Evolutionary conservation across 2,888 invertebrate genomes (phyloP), one percentile per base, ranked within the genome.

Genomic region (Phortica magna): DNA sequence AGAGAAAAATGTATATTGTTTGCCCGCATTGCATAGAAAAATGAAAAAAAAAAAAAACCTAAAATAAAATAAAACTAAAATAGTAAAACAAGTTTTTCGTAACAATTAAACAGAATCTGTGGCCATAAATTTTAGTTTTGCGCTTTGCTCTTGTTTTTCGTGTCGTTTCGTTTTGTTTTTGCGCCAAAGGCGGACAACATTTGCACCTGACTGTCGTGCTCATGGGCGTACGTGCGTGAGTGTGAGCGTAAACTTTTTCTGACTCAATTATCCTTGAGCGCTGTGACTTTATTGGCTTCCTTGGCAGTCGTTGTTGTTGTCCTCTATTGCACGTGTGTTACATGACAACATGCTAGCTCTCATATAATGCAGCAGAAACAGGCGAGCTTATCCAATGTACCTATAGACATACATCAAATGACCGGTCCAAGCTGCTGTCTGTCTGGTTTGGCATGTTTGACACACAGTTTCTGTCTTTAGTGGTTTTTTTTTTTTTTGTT

Each of bases 51-150:
- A 7, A 55, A 17, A 53, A 55, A 14, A 12, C 43, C 6, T 43
- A 79, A 80, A 78, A 65, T 71, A 79, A 79, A 77, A 82, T 77
- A 77, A 73, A 82, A 81, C 81, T 71, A 79, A 80, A 77, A 83
- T 78, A 77, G 70, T 80, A 81, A 80, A 84, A 82, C 83, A 84
- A 82, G 83, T 84, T 82, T 72, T 76, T 19, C 43, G 39, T 65
- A 64, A 48, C 74, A 74, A 61, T 48, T 67, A 57, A 53, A 19
- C 31, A 48, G 12, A 70, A 71, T n/a, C 55, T 41, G 67, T 55
- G 55, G 19, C 14, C 68, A 74, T 67, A 74, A 64, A 65, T 74
- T 41, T 7, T 48, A 64, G 53, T 64, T 72, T 19, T 73, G 14
- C 7, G 53, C 9, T 84, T 83, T 83, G 83, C 83, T 48, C 14